Base-by-base conservation (phyloP, 2,113 vertebrate species). In the Collichthys lucidus region DNA sequence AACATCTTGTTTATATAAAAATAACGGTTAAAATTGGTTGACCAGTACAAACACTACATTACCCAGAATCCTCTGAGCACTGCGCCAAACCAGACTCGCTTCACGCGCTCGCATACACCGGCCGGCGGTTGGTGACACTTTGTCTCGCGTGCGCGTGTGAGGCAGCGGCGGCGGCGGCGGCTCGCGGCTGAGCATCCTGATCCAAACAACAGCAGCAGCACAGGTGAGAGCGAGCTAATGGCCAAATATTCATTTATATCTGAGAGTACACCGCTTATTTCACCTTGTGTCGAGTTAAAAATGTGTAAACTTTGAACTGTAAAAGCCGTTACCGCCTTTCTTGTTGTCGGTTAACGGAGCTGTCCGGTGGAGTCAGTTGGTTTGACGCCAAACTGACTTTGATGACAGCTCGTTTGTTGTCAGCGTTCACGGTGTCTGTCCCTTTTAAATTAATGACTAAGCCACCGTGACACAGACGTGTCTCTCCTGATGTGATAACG, bases 81-180 rank as follows among this genome's bases (percentile, higher is more conserved):
- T 94, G 94, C 94, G 73, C 89, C 90, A 94, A 93, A 89, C 65
- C 59, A 94, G 92, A 89, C 65, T 59, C 53, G 26, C 59, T 29
- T 50, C 86, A 73, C 88, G 91, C 64, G 92, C 94, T 84, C 94
- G 26, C 94, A 82, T 82, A 94, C 94, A 84, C 81, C 68, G 92
- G 93, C 71, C 7, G 72, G 4, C 11, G 61, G 56, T 1, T 26
- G 71, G 70, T 46, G 77, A 79, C 77, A 68, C 12, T 77, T 50
- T 63, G 47, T 74, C 47, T 84, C 80, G 81, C 67, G 83, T 63
- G 85, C 53, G 70, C 22, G 84, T 35, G 35, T 35, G 35, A 77
- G 66, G 77, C 79, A 68, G 85, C 56, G 64, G 79, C 87, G 62
- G 77, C 79, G 71, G 85, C 59, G 62, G 81, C 88, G 71, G 83